Base-by-base conservation (phyloP, 2,797 vertebrate genomes). In the Schizopygopsis pylzovi region DNA sequence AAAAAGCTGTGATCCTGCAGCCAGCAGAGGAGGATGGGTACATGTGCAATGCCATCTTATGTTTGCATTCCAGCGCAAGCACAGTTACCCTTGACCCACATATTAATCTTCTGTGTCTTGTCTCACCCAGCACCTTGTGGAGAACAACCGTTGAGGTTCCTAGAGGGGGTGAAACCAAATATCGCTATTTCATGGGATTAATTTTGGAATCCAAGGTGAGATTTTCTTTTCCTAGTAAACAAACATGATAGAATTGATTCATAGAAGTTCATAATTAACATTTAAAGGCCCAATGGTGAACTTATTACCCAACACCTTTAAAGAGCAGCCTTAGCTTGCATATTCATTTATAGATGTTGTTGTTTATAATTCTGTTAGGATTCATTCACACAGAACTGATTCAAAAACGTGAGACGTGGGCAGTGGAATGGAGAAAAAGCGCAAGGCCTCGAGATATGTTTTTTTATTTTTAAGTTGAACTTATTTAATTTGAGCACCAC, bases 111-210 rank as follows among this genome's bases (percentile, higher is more conserved):
- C 47, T 73, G 41, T 61, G 54, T 59, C 79, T 82, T 76, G 9
- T 52, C 49, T 89, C 41, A 15, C 43, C 13, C 67, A 99, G 97
- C 70, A 82, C 91, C 2, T 88, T 93, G 4, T 99, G 98, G 98
- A 97, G 93, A 86, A 87, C 92, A 85, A 93, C 94, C 0, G 33
- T 98, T 90, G 78, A 87, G 67, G 94, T 99, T 71, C 94, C 93
- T 2, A 94, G 87, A 92, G 97, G 96, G 87, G 86, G 89, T 67
- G 92, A 94, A 77, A 85, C 95, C 92, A 87, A 89, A 3, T 99
- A 99, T 91, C 97, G 98, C 39, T 99, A 98, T 91, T 97, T 99
- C 90, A 98, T 95, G 94, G 98, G 97, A 75, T 96, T 94, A 93
- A 96, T 98, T 92, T 89, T 99, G 88, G 95, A 98, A 91, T 94